Evolutionary conservation across 2,888 invertebrate species (phyloP), one percentile per base, ranked within the genome.

Genomic region (Tetheella fluctuosa): DNA sequence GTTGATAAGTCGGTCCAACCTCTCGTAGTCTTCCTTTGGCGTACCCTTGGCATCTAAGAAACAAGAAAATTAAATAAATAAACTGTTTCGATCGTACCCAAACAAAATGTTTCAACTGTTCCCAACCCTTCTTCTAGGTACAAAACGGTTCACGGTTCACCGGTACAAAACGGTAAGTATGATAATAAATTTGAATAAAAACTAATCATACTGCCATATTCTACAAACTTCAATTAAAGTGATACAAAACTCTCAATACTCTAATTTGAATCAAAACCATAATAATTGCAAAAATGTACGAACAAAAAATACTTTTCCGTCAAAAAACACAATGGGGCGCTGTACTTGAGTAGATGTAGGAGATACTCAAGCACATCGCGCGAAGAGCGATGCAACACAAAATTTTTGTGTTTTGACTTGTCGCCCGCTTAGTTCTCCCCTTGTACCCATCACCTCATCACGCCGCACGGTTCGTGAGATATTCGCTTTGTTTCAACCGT

Each of bases 351-450:
- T n/a, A n/a, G n/a, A n/a, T n/a, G n/a, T n/a, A n/a, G n/a, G n/a
- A n/a, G n/a, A n/a, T n/a, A n/a, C n/a, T n/a, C 54, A 57, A 52
- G 37, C 57, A 60, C 57, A 62, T 60, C 63, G 62, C 54, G 28
- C 58, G 62, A 20, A 59, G 59, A 54, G 59, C 53, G 60, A 55
- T 58, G 55, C 52, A 54, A 61, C 30, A 64, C 59, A 64, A 52
- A 60, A 37, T 59, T 61, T n/a, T 58, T 60, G 25, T 58, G 62
- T 64, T 57, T 34, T 8, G 59, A 62, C 59, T 54, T 59, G 64
- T 62, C 55, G 52, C 57, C 61, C 64, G 54, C 62, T 52, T 64
- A 59, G 54, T 61, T 10, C 61, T 63, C 62, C 62, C 64, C 61
- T 68, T 65, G 61, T 55, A 58, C 63, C 62, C 59, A 57, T 60